Conservation (phyloP, 2,797 vertebrate species). For the Erpetoichthys calabaricus region DNA sequence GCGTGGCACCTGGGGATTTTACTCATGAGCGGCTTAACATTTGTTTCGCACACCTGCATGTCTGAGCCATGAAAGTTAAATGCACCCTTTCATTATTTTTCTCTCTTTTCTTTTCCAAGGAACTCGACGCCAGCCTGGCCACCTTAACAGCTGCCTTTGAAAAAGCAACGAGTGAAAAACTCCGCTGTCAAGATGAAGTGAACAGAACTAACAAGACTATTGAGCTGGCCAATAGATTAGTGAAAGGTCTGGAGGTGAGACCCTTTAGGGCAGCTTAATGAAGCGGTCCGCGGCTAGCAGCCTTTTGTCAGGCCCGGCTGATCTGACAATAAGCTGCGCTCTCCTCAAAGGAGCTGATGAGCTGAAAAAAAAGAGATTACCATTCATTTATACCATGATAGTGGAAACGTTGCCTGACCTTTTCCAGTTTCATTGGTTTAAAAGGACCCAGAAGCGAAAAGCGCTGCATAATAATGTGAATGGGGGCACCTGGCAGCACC, state of each 20-base stretch:
- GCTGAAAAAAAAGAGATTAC: conserved; percentile 69
- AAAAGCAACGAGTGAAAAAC: conserved; percentile 76
- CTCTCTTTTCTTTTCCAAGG: conserved; percentile 54
- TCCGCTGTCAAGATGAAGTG: conserved; percentile 79
- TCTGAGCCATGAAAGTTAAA: no score
- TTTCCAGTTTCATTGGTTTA: conserved; percentile 14
- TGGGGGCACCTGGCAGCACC: no score
- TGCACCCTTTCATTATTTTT: conserved; percentile 9
- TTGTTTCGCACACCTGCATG: no score
- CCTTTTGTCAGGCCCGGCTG: conserved; percentile 63
- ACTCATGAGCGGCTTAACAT: no score
- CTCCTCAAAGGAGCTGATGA: conserved; percentile 67
- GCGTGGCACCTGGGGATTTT: no score
- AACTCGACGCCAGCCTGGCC: conserved; percentile 74
- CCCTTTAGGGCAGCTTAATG: conserved; percentile 48
- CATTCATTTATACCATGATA: conserved; percentile 47
- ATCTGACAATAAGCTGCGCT: conserved; percentile 63
- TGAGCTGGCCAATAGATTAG: conserved; percentile 88
- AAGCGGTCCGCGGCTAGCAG: conserved; percentile 54
- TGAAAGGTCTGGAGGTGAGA: conserved; percentile 81
- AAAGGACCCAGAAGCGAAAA: background rate
- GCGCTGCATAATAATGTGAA: conserved; percentile 1
- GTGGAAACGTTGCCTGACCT: conserved; percentile 50
- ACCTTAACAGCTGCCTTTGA: conserved; percentile 61
- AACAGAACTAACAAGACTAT: conserved; percentile 90